Evolutionary conservation across 2,888 invertebrate species (phyloP).

Genomic region (Mechanitis messenoides): DNA sequence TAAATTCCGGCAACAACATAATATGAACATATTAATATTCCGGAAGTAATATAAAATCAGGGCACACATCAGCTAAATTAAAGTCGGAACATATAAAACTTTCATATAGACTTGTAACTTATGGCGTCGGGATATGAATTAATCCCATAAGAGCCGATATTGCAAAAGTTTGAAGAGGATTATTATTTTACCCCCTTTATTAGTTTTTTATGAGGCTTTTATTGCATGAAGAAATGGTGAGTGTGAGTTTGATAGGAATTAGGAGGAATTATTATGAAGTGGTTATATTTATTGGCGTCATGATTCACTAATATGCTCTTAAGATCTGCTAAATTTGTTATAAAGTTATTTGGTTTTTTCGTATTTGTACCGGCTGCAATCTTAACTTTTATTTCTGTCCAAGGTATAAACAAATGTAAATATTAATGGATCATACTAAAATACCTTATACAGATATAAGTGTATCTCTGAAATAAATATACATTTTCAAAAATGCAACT

Average conservation of each 20-base stretch:
- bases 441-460: no score
- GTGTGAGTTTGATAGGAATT: constrained; percentile 30
- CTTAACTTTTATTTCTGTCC: no score
- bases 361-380: no score
- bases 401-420: no score
- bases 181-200: constrained; percentile 44
- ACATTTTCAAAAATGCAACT: no score
- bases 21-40: constrained; percentile 8
- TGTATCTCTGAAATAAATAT: no score
- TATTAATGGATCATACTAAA: no score
- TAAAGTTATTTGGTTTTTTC: no score
- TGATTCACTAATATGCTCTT: constrained; percentile 1
- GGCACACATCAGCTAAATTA: constrained; percentile 37
- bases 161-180: constrained; percentile 45
- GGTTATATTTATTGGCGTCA: constrained; percentile 17
- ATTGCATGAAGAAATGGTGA: constrained; percentile 28
- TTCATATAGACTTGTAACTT: constrained; percentile 42
- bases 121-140: constrained; percentile 48
- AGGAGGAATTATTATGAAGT: constrained; percentile 26
- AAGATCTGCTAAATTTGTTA: background rate
- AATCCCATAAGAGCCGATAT: constrained; percentile 54
- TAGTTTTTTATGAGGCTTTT: constrained; percentile 36
- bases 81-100: constrained; percentile 45
- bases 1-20: background rate
- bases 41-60: constrained; percentile 31